phyloP scores from a whole-genome alignment of 2,797 vertebrate species.

The Microchirus variegatus region DNA sequence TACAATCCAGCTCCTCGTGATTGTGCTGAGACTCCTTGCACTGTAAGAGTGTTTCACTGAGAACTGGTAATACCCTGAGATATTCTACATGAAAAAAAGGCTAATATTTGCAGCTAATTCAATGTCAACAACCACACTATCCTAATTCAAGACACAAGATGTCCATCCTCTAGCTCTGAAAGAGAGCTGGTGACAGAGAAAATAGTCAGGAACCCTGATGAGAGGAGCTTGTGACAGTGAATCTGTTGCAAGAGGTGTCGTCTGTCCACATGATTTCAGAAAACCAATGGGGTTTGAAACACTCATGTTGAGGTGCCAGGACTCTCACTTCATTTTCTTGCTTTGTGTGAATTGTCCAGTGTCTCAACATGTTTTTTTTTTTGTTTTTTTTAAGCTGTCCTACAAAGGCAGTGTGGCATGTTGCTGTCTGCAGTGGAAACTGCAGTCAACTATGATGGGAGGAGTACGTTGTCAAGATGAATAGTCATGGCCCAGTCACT shows the following conservation, averaged over 20 bases:
- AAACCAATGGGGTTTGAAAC: conserved; percentile 28
- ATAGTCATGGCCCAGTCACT: conserved; percentile 44
- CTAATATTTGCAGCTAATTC: too few relatives aligned
- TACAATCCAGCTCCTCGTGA: conserved; percentile 12
- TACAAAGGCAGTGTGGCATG: conserved; percentile 32
- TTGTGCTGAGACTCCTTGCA: conserved; percentile 8
- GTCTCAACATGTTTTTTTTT: conserved; percentile 5
- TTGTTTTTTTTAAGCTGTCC: neutral
- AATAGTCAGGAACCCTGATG: conserved; percentile 25
- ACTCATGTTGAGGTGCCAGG: conserved; percentile 16
- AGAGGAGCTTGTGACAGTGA: conserved; percentile 19
- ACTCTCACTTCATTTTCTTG: neutral
- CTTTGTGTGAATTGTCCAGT: conserved; percentile 26
- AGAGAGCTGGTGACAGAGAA: conserved; percentile 26
- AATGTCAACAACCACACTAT: neutral
- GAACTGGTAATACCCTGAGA: neutral
- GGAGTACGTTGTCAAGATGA: conserved; percentile 46
- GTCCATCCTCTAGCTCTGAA: conserved; percentile 10
- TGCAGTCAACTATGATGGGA: conserved; percentile 19
- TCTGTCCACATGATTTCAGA: conserved; percentile 35
- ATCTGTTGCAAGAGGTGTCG: conserved; percentile 38
- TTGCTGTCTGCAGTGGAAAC: conserved; percentile 23
- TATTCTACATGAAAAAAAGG: neutral
- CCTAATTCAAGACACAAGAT: conserved; percentile 25
- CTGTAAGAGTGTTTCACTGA: conserved; percentile 1